phyloP scores from a whole-genome alignment of 2,888 invertebrate genomes.

The Hesperia comma region DNA sequence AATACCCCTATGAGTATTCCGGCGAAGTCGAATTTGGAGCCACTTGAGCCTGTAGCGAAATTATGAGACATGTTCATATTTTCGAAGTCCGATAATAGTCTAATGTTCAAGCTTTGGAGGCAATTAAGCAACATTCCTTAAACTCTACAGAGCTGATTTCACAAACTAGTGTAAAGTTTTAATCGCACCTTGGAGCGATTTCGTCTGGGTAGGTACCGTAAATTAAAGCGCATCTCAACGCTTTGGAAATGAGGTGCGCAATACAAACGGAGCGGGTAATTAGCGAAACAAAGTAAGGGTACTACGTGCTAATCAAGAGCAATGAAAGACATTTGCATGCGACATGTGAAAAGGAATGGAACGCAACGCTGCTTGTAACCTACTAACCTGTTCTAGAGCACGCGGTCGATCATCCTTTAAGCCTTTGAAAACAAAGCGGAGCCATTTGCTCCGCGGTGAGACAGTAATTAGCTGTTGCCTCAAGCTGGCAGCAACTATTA shows the following conservation, averaged over 20 bases:
- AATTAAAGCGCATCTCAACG: slow-evolving; percentile 5
- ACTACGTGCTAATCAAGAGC: slow-evolving; percentile 27
- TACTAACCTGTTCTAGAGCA: slow-evolving; percentile 36
- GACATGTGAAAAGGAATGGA: slow-evolving; percentile 26
- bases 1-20: too few relatives aligned
- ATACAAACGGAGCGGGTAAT: slow-evolving; percentile 7
- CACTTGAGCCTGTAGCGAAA: too few relatives aligned
- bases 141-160: neutral
- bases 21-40: too few relatives aligned
- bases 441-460: slow-evolving; percentile 35
- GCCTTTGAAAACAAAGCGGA: slow-evolving; percentile 32
- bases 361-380: slow-evolving; percentile 28
- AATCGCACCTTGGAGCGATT: neutral
- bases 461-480: slow-evolving; percentile 38
- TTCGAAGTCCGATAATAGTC: too few relatives aligned
- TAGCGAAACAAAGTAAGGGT: slow-evolving; percentile 16
- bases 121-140: too few relatives aligned
- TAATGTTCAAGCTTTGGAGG: too few relatives aligned
- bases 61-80: too few relatives aligned
- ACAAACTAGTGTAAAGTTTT: neutral
- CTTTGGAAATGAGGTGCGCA: slow-evolving; percentile 2
- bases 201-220: neutral
- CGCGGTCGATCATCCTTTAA: slow-evolving; percentile 36
- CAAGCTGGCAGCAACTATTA: slow-evolving; percentile 36
- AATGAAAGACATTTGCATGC: slow-evolving; percentile 32